Evolutionary conservation across 2,888 invertebrate species (phyloP).

Genomic region (Zhuqinia jingwanae): DNA sequence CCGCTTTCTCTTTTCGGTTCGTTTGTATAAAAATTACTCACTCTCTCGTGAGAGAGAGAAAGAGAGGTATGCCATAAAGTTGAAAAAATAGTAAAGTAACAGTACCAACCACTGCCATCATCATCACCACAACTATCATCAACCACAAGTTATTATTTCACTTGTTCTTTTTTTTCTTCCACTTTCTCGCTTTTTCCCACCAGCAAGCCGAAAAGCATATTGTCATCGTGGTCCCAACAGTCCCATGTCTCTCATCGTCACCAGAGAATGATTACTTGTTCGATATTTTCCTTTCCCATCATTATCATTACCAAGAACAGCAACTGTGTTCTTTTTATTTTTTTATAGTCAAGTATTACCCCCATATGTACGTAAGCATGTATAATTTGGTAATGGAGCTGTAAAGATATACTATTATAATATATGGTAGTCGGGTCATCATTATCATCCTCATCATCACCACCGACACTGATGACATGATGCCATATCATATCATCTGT

Average conservation of each 20-base stretch:
- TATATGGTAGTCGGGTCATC: too few relatives aligned
- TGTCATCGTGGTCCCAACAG: not conserved
- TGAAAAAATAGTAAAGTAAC: not conserved
- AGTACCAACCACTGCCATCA: conserved; percentile 15
- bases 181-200: conserved; percentile 15
- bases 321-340: too few relatives aligned
- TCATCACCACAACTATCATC: conserved; percentile 21
- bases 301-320: too few relatives aligned
- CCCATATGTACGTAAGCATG: not conserved
- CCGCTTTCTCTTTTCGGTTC: not conserved
- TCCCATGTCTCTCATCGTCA: not conserved
- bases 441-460: too few relatives aligned
- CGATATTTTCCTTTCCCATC: conserved; percentile 36
- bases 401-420: too few relatives aligned
- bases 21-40: conserved; percentile 8
- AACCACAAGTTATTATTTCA: conserved; percentile 52
- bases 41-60: not conserved
- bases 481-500: conserved; percentile 28
- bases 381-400: not conserved
- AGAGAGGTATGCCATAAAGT: not conserved
- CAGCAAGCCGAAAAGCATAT: not conserved
- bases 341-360: not conserved
- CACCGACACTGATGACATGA: conserved; percentile 25
- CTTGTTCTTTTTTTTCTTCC: conserved; percentile 18
- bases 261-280: not conserved